Percentiles rank a stretch among this genome's conserved stretches.
Evolutionary conservation across 2,888 invertebrate genomes (phyloP).

Genomic region (Watsonalla binaria): DNA sequence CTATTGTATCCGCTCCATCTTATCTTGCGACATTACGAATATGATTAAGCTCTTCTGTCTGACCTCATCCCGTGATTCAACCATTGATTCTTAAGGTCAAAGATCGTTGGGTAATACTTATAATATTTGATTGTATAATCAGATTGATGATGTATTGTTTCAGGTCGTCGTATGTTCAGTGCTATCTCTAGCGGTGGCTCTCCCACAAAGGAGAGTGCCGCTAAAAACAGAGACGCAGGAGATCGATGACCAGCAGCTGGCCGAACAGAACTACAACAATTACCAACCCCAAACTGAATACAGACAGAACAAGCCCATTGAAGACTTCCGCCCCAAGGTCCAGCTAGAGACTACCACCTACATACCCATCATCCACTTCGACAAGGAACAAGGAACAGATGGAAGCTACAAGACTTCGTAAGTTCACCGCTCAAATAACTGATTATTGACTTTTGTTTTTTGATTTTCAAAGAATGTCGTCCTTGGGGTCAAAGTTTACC

Average conservation of each 20-base stretch:
- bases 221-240: conserved; percentile 44
- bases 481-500: too few species aligned
- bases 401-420: conserved; percentile 90
- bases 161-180: conserved; percentile 59
- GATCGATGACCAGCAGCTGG: conserved; percentile 50
- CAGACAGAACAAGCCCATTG: conserved; percentile 51
- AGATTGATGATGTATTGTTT: conserved; percentile 24
- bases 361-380: conserved; percentile 89
- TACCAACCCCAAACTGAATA: conserved; percentile 50
- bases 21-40: conserved; percentile 69
- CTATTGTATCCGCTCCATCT: conserved; percentile 73
- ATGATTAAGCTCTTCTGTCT: conserved; percentile 70
- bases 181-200: conserved; percentile 60
- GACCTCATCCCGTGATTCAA: conserved; percentile 54
- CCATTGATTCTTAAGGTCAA: conserved; percentile 8
- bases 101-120: not conserved
- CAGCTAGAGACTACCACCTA: conserved; percentile 82
- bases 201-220: conserved; percentile 64
- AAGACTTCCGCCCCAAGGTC: conserved; percentile 69
- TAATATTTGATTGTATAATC: not conserved
- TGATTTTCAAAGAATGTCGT: too few species aligned
- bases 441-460: not conserved
- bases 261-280: conserved; percentile 63
- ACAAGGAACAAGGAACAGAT: conserved; percentile 89
- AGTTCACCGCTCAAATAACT: conserved; percentile 26